Percentiles rank a stretch among this genome's conserved stretches.
phyloP scores from a whole-genome alignment of 2,888 invertebrate genomes.

The Celastrina argiolus region DNA sequence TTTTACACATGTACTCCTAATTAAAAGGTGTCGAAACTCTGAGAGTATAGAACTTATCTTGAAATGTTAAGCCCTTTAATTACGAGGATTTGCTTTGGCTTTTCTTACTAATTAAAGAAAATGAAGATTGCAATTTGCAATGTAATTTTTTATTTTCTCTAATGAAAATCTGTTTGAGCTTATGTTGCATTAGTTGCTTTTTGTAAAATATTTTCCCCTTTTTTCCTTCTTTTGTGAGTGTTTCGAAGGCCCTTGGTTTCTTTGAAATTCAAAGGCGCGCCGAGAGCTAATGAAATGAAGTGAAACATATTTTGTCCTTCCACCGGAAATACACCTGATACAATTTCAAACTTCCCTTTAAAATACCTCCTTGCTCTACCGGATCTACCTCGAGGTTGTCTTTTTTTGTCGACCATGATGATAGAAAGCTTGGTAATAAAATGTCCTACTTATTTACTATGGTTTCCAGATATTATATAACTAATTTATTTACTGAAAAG shows the following conservation, averaged over 20 bases:
- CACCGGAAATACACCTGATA: too few species aligned
- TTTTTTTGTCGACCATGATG: too few species aligned
- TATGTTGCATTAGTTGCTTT: neutral
- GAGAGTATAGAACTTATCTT: neutral
- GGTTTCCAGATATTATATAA: too few species aligned
- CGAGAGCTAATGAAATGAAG: neutral
- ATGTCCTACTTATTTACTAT: too few species aligned
- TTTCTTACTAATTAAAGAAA: neutral
- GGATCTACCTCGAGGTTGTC: too few species aligned
- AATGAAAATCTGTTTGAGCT: neutral
- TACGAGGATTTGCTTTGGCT: neutral
- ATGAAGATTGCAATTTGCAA: neutral
- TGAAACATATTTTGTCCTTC: neutral
- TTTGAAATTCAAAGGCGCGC: neutral
- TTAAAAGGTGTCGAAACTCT: neutral
- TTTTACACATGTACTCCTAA: neutral
- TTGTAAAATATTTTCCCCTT: neutral
- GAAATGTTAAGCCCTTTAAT: neutral
- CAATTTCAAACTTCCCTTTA: too few species aligned
- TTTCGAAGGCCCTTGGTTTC: neutral
- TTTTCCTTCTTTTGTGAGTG: neutral
- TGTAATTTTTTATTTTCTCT: neutral
- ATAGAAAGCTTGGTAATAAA: too few species aligned
- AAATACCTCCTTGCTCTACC: too few species aligned
- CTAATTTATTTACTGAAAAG: too few species aligned